Percentiles rank a stretch among this genome's conserved stretches.
Evolutionary conservation across 2,888 invertebrate species (phyloP).

Genomic region (Eupelmus urozonus): DNA sequence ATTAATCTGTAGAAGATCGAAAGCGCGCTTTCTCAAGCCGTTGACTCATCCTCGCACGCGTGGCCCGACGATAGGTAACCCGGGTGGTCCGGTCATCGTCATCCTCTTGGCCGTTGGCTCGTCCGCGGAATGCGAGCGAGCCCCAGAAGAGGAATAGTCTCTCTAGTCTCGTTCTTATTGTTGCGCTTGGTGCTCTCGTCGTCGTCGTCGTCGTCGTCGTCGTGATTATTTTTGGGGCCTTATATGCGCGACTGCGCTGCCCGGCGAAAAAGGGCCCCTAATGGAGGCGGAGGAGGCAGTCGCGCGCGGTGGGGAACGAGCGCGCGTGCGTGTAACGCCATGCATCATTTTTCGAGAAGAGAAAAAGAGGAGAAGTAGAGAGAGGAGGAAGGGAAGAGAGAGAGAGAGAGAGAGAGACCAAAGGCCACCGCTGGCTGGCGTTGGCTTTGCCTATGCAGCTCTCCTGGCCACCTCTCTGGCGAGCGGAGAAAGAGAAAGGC

Average conservation of each 20-base stretch:
- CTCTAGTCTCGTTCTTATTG: slow-evolving; percentile 72
- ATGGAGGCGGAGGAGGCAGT: slow-evolving; percentile 66
- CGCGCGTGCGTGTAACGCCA: slow-evolving; percentile 76
- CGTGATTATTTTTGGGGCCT: slow-evolving; percentile 69
- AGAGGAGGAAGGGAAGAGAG: slow-evolving; percentile 17
- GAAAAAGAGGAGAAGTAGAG: slow-evolving; percentile 44
- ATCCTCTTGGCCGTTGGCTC: slow-evolving; percentile 64
- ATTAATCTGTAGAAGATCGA: background rate
- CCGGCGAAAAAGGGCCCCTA: slow-evolving; percentile 62
- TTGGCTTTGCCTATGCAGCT: slow-evolving; percentile 65
- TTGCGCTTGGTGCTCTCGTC: slow-evolving; percentile 59
- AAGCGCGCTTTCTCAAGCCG: background rate
- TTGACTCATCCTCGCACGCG: slow-evolving; percentile 17
- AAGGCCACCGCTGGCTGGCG: slow-evolving; percentile 76
- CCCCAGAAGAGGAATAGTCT: slow-evolving; percentile 76
- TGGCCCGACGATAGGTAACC: slow-evolving; percentile 60
- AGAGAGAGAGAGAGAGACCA: slow-evolving; percentile 58
- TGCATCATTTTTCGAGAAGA: slow-evolving; percentile 74
- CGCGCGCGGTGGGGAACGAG: slow-evolving; percentile 61
- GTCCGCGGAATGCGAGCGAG: slow-evolving; percentile 73
- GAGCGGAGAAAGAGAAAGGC: slow-evolving; percentile 21
- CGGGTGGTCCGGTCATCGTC: slow-evolving; percentile 74
- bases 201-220: slow-evolving; percentile 56
- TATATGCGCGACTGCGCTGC: background rate
- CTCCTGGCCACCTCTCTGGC: slow-evolving; percentile 32